Evolutionary conservation across 1,140 invertebrate species (phyloP).

Genomic region (Drosophila mauritiana): DNA sequence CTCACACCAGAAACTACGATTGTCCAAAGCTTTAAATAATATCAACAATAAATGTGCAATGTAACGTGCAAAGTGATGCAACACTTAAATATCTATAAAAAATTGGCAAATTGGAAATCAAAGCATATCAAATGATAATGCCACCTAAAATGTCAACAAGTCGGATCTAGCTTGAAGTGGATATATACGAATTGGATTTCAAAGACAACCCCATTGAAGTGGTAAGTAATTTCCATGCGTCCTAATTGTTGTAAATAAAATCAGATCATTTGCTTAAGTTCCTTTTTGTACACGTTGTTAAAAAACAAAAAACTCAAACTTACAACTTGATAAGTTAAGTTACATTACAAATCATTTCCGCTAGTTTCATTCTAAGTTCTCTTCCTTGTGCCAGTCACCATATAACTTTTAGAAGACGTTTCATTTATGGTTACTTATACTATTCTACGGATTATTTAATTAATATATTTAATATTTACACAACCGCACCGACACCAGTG

Average conservation of each 20-base stretch:
- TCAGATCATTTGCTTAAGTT: neutral
- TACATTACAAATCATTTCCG: neutral
- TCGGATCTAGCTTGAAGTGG: conserved; percentile 20
- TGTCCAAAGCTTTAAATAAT: conserved; percentile 55
- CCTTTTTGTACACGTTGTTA: too few species aligned
- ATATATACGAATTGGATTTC: conserved; percentile 52
- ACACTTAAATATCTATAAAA: conserved; percentile 38
- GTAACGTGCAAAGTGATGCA: conserved; percentile 39
- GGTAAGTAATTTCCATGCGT: conserved; percentile 42
- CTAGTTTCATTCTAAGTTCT: neutral
- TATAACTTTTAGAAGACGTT: neutral
- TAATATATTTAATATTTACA: conserved; percentile 38
- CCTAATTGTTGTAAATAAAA: neutral
- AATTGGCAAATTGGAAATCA: conserved; percentile 36
- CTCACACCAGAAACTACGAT: conserved; percentile 51
- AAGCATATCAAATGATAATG: conserved; percentile 8
- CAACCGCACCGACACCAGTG: neutral
- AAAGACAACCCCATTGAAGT: conserved; percentile 34
- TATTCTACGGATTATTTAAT: conserved; percentile 2
- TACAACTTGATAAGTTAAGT: too few species aligned
- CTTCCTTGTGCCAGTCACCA: neutral
- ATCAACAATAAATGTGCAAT: conserved; percentile 67
- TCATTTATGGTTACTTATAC: neutral
- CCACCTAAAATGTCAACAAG: conserved; percentile 42
- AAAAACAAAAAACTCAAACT: too few species aligned